Conservation (phyloP, 1,140 invertebrate genomes). For the Drosophila truncata region DNA sequence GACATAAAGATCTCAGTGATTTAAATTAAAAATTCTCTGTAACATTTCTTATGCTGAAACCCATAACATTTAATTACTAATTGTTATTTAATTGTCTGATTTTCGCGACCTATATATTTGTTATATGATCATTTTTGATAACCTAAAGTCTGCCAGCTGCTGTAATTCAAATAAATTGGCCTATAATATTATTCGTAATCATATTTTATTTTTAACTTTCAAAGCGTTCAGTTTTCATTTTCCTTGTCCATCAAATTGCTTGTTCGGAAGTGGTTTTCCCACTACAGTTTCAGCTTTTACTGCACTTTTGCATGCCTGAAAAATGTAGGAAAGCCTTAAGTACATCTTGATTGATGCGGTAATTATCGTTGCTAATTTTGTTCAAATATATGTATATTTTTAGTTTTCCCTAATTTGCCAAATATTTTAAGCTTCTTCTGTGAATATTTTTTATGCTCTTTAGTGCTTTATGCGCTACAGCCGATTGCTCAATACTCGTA, state of each 20-base stretch:
- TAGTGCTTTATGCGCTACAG: slow-evolving; percentile 24
- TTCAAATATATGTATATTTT: slow-evolving; percentile 7
- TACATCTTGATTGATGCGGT: slow-evolving; percentile 32
- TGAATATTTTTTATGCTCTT: slow-evolving; percentile 3
- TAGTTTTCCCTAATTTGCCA: background rate
- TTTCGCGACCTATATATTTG: background rate
- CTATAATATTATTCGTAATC: background rate
- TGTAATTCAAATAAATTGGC: background rate
- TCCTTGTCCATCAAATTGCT: slow-evolving; percentile 21
- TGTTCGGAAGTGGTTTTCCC: slow-evolving; percentile 36
- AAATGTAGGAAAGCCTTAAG: slow-evolving; percentile 32
- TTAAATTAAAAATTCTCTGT: background rate
- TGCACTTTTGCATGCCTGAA: slow-evolving; percentile 12
- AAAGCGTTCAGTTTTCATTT: slow-evolving; percentile 13
- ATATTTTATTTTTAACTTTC: slow-evolving; percentile 6
- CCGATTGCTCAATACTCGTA: slow-evolving; percentile 41
- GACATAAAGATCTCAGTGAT: background rate
- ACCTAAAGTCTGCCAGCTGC: background rate
- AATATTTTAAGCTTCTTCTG: slow-evolving; percentile 1
- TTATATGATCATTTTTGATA: background rate
- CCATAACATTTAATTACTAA: background rate
- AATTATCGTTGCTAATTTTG: slow-evolving; percentile 6
- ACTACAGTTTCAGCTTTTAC: slow-evolving; percentile 14
- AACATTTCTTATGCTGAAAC: background rate
- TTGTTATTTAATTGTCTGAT: background rate